These are phyloP conservation scores for Harpalus rubripes DNA, from an alignment of 2,888 invertebrate species.

Conservation along the genomic window DNA sequence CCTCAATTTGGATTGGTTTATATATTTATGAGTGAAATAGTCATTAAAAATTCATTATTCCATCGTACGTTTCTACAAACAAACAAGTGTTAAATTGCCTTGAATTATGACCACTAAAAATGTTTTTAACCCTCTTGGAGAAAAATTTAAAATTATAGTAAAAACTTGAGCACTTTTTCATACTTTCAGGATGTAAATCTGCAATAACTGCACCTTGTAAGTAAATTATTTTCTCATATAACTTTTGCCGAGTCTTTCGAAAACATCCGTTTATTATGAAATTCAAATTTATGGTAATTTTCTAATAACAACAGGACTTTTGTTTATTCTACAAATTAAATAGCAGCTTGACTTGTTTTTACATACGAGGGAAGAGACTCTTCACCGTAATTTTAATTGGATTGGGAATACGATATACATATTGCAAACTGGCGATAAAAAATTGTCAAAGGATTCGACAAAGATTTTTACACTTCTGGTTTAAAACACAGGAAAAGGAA, in stretches of 20 bases:
- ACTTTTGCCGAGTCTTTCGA: background rate
- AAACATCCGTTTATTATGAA: conserved; percentile 29
- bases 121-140: background rate
- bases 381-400: background rate
- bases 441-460: background rate
- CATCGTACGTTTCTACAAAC: background rate
- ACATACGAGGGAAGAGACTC: background rate
- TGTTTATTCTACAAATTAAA: conserved; percentile 20
- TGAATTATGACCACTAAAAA: background rate
- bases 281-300: conserved; percentile 34
- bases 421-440: background rate
- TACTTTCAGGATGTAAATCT: background rate
- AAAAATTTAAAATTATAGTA: background rate
- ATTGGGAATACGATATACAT: background rate
- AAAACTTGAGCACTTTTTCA: background rate
- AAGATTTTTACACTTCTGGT: background rate
- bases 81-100: background rate
- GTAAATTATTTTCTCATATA: conserved; percentile 22
- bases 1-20: too few relatives aligned
- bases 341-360: background rate
- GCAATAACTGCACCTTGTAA: conserved; percentile 26
- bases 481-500: background rate
- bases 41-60: background rate
- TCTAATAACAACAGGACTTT: conserved; percentile 2
- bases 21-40: too few relatives aligned